Evolutionary conservation across 2,797 vertebrate genomes (phyloP).

Genomic region (Pangasius macronema): DNA sequence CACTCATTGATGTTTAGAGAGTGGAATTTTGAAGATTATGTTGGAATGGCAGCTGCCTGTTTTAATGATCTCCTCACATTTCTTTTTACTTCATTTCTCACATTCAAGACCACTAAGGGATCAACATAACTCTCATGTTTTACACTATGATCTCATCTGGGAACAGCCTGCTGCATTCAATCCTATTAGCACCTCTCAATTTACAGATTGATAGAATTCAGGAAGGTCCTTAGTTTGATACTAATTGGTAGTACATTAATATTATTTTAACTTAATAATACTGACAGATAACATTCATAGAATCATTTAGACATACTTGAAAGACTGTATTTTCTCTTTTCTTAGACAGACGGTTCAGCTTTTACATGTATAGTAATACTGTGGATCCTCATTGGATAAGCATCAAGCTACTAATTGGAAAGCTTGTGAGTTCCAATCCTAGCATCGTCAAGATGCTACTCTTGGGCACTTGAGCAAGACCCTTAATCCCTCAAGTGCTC

Average conservation of each 20-base stretch:
- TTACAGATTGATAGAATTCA: slow-evolving; percentile 9
- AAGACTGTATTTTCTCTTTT: background rate
- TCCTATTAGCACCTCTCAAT: slow-evolving; percentile 21
- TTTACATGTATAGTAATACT: background rate
- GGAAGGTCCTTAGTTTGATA: background rate
- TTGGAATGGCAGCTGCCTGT: slow-evolving; percentile 46
- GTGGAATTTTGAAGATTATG: slow-evolving; percentile 13
- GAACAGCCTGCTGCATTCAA: slow-evolving; percentile 9
- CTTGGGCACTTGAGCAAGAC: background rate
- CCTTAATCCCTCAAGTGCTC: background rate
- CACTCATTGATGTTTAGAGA: slow-evolving; percentile 1
- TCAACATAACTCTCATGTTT: background rate
- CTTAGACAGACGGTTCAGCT: background rate
- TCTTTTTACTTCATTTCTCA: background rate
- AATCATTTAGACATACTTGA: background rate
- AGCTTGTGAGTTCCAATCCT: background rate
- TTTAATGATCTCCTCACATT: background rate
- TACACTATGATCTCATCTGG: slow-evolving; percentile 18
- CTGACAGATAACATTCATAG: background rate
- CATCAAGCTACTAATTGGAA: background rate
- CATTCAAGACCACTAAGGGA: background rate
- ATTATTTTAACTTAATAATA: slow-evolving; percentile 1
- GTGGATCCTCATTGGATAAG: background rate
- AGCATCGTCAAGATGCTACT: background rate
- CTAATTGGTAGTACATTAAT: background rate